These are phyloP conservation scores for Eugnorisma glareosa DNA, from an alignment of 2,888 invertebrate species.

Conservation along the genomic window DNA sequence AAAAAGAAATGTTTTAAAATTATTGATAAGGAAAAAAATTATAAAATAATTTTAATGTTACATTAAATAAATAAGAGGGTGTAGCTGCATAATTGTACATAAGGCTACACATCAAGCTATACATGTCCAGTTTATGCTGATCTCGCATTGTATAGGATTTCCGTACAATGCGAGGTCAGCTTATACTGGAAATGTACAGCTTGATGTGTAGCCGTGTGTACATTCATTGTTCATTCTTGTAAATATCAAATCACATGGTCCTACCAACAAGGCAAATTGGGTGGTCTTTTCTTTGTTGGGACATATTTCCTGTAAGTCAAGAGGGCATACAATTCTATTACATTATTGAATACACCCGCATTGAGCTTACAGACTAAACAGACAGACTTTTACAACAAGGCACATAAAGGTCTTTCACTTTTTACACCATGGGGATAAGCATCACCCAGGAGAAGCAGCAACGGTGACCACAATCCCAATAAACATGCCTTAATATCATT, in stretches of 20 bases:
- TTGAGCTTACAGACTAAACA: background rate
- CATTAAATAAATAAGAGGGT: background rate
- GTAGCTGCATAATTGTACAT: background rate
- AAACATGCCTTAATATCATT: background rate
- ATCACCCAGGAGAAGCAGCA: background rate
- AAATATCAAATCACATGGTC: background rate
- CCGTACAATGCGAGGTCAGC: too few relatives aligned
- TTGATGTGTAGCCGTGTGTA: too few relatives aligned
- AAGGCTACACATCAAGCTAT: too few relatives aligned
- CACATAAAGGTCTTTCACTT: background rate
- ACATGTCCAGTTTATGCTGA: too few relatives aligned
- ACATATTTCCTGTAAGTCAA: background rate
- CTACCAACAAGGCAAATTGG: background rate
- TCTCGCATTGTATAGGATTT: too few relatives aligned
- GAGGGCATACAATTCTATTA: background rate
- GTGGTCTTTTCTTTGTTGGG: background rate
- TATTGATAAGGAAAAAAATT: constrained; percentile 8
- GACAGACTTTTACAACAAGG: background rate
- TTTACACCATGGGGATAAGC: background rate
- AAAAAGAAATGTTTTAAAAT: constrained; percentile 50
- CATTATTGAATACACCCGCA: background rate
- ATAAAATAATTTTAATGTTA: background rate
- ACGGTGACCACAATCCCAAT: background rate
- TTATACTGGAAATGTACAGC: too few relatives aligned
- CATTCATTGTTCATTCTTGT: too few relatives aligned